phyloP scores from a whole-genome alignment of 2,113 vertebrate genomes.

The Progne subis region DNA sequence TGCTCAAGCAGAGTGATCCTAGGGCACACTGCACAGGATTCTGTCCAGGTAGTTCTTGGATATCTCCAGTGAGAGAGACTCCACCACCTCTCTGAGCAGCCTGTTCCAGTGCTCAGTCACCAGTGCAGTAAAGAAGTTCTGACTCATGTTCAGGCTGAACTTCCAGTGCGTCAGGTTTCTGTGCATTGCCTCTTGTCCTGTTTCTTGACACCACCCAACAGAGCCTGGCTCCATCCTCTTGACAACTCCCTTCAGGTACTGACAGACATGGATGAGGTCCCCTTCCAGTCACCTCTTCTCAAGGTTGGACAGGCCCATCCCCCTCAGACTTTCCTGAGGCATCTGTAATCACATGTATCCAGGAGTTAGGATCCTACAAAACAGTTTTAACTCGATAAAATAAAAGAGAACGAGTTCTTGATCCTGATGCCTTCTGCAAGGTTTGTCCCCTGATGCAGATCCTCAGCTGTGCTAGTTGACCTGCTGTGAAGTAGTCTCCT shows the following conservation, averaged over 20 bases:
- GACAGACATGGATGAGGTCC: fast-evolving
- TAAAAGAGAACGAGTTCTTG: not conserved
- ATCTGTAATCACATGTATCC: not conserved
- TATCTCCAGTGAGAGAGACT: not conserved
- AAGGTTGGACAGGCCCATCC: not conserved
- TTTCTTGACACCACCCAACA: fast-evolving
- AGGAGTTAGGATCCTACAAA: not conserved
- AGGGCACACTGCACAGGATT: fast-evolving
- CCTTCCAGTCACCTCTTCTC: not conserved
- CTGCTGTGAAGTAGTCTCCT: not conserved
- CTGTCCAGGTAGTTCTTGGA: not conserved
- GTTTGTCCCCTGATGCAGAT: not conserved
- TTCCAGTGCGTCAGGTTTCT: not conserved
- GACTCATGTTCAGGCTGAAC: not conserved
- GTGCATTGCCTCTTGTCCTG: not conserved
- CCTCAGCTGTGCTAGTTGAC: not conserved
- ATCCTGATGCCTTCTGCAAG: not conserved
- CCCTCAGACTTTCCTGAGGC: not conserved
- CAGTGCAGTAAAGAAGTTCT: not conserved
- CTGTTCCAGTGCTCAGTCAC: fast-evolving
- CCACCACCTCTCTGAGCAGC: fast-evolving
- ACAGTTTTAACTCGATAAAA: not conserved
- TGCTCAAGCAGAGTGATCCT: not conserved
- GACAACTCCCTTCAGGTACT: fast-evolving
- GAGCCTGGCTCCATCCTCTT: not conserved